Percentiles rank a stretch among this genome's conserved stretches.
These are phyloP conservation scores for Dicerorhinus sumatrensis DNA, from an alignment of 2,113 vertebrate species.

Conservation along the genomic window DNA sequence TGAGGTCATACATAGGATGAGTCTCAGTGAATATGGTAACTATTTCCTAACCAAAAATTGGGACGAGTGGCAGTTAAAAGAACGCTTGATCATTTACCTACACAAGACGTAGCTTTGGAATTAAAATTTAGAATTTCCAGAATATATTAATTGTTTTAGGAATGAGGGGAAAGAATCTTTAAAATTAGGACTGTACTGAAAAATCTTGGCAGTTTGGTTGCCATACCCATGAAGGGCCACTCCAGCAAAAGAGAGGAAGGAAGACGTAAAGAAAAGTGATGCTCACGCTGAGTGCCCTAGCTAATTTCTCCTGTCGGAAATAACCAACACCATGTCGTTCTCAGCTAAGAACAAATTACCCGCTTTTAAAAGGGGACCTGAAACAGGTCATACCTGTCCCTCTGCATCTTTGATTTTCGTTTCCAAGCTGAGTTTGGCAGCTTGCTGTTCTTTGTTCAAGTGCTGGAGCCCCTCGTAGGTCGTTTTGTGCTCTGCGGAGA, in stretches of 20 bases:
- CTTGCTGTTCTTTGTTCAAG: constrained; percentile 89
- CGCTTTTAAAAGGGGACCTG: not conserved
- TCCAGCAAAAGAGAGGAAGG: not conserved
- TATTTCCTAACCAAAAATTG: not conserved
- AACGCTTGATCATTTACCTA: not conserved
- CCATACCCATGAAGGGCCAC: not conserved
- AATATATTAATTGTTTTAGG: not conserved
- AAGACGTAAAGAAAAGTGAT: not conserved
- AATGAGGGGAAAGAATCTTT: not conserved
- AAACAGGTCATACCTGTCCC: constrained; percentile 86
- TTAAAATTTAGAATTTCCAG: not conserved
- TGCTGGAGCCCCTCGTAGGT: constrained; percentile 89
- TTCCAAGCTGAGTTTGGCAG: constrained; percentile 89
- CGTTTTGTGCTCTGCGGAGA: constrained; percentile 89
- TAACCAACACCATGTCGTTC: not conserved
- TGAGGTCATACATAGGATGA: not conserved
- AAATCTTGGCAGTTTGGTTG: not conserved
- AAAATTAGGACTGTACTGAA: not conserved
- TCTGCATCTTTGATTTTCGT: constrained; percentile 93
- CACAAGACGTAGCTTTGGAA: not conserved
- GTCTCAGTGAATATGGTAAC: not conserved
- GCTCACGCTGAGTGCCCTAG: not conserved
- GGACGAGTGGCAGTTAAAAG: accelerated
- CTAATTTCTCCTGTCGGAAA: not conserved
- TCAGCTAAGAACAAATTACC: constrained; percentile 25